Evolutionary conservation across 1,140 invertebrate species (phyloP).

Genomic region (Centruroides vittatus): DNA sequence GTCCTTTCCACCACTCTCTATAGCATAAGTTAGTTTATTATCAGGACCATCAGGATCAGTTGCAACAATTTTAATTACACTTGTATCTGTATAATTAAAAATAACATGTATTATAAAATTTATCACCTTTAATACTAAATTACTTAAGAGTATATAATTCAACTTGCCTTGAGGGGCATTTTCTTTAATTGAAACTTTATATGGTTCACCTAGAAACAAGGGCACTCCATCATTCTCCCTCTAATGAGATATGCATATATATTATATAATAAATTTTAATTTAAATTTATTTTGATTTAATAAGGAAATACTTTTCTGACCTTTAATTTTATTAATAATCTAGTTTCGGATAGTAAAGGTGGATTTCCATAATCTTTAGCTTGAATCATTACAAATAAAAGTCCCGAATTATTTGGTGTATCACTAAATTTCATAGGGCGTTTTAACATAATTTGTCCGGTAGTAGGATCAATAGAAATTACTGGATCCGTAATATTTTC

Average conservation of each 20-base stretch:
- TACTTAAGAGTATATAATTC: too few relatives aligned
- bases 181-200: conserved; percentile 11
- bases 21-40: conserved; percentile 50
- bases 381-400: conserved; percentile 5
- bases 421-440: conserved; percentile 26
- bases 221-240: conserved; percentile 40
- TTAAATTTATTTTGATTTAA: too few relatives aligned
- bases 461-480: conserved; percentile 41
- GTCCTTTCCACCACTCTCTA: conserved; percentile 55
- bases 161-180: conserved; percentile 7
- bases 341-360: conserved; percentile 45
- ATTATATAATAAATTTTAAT: neutral
- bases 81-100: conserved; percentile 35
- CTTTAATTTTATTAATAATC: conserved; percentile 50
- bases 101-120: too few relatives aligned
- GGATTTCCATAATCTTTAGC: conserved; percentile 51
- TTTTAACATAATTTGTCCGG: conserved; percentile 49
- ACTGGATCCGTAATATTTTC: conserved; percentile 31
- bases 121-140: too few relatives aligned
- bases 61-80: conserved; percentile 50
- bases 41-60: conserved; percentile 54
- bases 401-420: conserved; percentile 1
- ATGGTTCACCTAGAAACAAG: conserved; percentile 38
- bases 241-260: conserved; percentile 1
- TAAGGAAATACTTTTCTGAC: conserved; percentile 26